Evolutionary conservation across 2,113 vertebrate genomes (phyloP).

Genomic region (Semnornis frantzii): DNA sequence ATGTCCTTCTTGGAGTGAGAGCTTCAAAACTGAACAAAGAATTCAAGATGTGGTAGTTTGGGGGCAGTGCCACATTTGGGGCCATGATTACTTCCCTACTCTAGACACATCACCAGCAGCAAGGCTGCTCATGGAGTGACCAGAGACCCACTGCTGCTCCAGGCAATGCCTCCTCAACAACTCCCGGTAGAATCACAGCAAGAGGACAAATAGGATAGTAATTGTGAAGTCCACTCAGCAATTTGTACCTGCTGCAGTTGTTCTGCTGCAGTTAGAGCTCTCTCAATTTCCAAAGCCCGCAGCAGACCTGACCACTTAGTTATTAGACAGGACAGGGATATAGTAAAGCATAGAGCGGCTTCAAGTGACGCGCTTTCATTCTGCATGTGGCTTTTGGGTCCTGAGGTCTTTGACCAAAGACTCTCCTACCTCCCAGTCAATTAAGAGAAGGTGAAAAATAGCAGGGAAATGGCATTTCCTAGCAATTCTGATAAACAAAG

Average conservation of each 20-base stretch:
- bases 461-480: constrained; percentile 4
- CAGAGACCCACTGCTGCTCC: background rate
- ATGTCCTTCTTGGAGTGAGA: no score
- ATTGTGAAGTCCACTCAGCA: background rate
- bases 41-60: no score
- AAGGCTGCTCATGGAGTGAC: background rate
- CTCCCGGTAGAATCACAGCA: background rate
- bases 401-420: background rate
- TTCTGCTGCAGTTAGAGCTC: background rate
- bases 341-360: background rate
- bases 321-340: background rate
- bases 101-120: background rate
- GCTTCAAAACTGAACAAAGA: no score
- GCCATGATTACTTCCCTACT: background rate
- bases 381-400: background rate
- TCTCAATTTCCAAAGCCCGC: background rate
- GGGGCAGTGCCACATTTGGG: no score
- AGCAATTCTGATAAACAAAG: background rate
- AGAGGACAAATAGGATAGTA: background rate
- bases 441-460: background rate
- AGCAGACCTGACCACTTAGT: background rate
- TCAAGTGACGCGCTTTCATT: background rate
- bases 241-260: background rate
- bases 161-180: background rate
- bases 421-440: background rate